Evolutionary conservation across 2,113 vertebrate genomes (phyloP).

Genomic region (Cardinalis cardinalis): DNA sequence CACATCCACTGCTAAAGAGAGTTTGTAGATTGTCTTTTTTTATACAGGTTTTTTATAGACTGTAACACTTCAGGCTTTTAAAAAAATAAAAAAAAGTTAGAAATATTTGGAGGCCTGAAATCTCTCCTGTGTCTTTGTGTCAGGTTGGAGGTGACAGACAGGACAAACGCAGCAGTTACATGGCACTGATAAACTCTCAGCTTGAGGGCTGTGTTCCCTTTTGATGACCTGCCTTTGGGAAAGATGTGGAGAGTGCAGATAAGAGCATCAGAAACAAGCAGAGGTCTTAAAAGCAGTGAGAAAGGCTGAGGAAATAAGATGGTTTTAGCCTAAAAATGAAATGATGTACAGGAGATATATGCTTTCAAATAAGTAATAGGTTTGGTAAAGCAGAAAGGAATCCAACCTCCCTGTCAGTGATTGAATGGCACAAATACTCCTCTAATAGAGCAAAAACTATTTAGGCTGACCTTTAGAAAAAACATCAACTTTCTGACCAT

Average conservation of each 20-base stretch:
- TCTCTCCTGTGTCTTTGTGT: neutral
- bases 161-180: neutral
- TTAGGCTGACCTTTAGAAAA: neutral
- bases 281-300: neutral
- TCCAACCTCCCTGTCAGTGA: neutral
- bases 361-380: neutral
- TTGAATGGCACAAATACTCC: neutral
- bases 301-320: neutral
- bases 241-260: neutral
- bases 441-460: neutral
- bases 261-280: neutral
- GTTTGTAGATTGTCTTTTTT: neutral
- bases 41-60: neutral
- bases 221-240: slow-evolving; percentile 22
- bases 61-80: neutral
- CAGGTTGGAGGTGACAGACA: slow-evolving; percentile 12
- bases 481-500: neutral
- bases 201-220: neutral
- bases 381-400: neutral
- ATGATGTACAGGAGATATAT: neutral
- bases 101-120: neutral
- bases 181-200: slow-evolving; percentile 25
- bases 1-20: neutral
- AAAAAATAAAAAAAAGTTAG: neutral
- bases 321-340: neutral